Conservation (phyloP, 1,140 invertebrate species). For the Lordiphosa mommai region DNA sequence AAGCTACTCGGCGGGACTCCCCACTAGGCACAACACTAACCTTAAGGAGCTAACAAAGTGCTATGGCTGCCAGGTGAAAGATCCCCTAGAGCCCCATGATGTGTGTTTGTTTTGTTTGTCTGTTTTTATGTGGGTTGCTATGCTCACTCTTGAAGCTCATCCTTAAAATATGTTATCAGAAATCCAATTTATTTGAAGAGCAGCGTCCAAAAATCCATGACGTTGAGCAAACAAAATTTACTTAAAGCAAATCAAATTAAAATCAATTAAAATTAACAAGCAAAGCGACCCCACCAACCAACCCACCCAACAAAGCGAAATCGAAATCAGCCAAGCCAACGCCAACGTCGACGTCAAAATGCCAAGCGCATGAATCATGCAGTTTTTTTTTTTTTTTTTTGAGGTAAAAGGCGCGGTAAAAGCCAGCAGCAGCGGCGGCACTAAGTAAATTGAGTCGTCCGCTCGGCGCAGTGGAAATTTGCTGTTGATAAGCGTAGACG, state of each 20-base stretch:
- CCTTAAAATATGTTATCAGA: slow-evolving; percentile 6
- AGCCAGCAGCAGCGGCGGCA: slow-evolving; percentile 39
- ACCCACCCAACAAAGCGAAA: slow-evolving; percentile 16
- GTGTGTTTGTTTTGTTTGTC: slow-evolving; percentile 20
- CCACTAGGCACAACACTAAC: slow-evolving; percentile 11
- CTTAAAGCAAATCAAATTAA: slow-evolving; percentile 66
- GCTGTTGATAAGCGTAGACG: slow-evolving; percentile 53
- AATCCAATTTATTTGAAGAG: slow-evolving; percentile 32
- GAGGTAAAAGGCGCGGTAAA: slow-evolving; percentile 2
- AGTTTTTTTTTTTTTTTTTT: slow-evolving; percentile 33
- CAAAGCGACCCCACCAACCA: slow-evolving; percentile 18
- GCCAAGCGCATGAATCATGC: slow-evolving; percentile 62
- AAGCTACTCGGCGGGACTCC: slow-evolving; percentile 37
- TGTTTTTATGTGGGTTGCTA: too few relatives aligned
- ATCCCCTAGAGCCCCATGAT: slow-evolving; percentile 28
- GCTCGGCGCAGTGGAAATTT: slow-evolving; percentile 20
- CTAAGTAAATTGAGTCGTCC: slow-evolving; percentile 43
- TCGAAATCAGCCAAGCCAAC: slow-evolving; percentile 11
- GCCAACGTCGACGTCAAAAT: slow-evolving; percentile 27
- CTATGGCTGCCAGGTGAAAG: slow-evolving; percentile 34
- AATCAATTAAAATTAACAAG: slow-evolving; percentile 75
- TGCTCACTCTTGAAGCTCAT: neutral
- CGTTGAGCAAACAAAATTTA: slow-evolving; percentile 44
- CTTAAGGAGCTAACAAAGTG: slow-evolving; percentile 46
- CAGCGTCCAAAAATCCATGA: slow-evolving; percentile 11